Evolutionary conservation across 2,113 vertebrate species (phyloP), one percentile per base, ranked within the genome.

Genomic region (Hemibagrus wyckioides): DNA sequence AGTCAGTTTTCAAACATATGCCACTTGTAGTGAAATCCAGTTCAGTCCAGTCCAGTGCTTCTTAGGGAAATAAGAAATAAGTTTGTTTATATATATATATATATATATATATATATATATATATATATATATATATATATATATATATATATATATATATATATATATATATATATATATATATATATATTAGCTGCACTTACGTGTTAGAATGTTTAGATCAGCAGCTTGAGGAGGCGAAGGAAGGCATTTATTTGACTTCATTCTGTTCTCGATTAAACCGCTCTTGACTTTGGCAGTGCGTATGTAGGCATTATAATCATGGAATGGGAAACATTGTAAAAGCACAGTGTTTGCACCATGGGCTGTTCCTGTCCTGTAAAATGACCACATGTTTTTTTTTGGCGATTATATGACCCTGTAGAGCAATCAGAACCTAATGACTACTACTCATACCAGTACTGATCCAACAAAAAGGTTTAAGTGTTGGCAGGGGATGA

Each of bases 171-270:
- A n/a, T n/a, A n/a, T n/a, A n/a, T n/a, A n/a, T n/a, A n/a, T n/a
- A n/a, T n/a, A n/a, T n/a, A n/a, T n/a, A n/a, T n/a, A n/a, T n/a
- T n/a, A n/a, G 52, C 57, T 39, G 30, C 48, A 54, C 14, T 79
- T 1, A 54, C 2, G n/a, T 56, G 56, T 8, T 21, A 44, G 39
- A 71, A 9, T 81, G 33, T 39, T 80, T 80, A 57, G 52, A 80
- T 54, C 77, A 8, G 71, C 41, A 48, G 73, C 23, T 48, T 76
- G 41, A 52, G 19, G n/a, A 59, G 79, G 10, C 52, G 21, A 80
- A 39, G 17, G 10, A 81, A 81, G 50, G n/a, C 52, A 80, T 54
- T 80, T 80, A 44, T 41, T 75, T 75, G 21, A 13, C 69, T 80
- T 57, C 25, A 10, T 57, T 81, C 54, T 81, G 56, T 8, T 41